Base-by-base conservation (phyloP, 1,140 invertebrate species). In the Contarinia nasturtii region DNA sequence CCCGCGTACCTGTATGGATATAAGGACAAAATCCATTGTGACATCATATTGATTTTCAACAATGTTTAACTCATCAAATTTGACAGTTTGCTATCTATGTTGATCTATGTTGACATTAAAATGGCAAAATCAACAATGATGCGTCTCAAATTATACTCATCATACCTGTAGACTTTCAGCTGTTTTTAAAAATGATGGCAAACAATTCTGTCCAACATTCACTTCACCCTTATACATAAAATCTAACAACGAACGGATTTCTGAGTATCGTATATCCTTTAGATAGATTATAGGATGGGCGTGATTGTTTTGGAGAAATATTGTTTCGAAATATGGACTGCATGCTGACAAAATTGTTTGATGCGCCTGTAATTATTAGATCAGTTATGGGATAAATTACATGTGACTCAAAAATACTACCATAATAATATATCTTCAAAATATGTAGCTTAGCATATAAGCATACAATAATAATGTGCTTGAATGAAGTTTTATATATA, bases 151-250 rank as follows among this genome's bases (percentile, higher is more conserved):
- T 4, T 5, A 38, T 7, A 38, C 12, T 5, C 36, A 38, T 38
- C 50, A 66, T 54, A 92, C 86, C 73, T 90, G 85, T 65, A 91
- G 73, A 54, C 83, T 82, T 69, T 90, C 86, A 48, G 86, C 86
- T 54, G 85, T 89, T 71, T 88, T 87, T 55, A 91, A 74, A 71
- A 92, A 86, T 71, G 82, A 81, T 50, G 82, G 79, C 65, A 88
- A 67, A 65, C 84, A 76, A 71, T 86, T 81, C 69, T 87, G 84
- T 56, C 79, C 82, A 59, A 88, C 81, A 70, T 86, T 86, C 52
- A 88, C 83, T 71, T 89, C 83, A 55, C 85, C 84, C 71, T 84
- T 86, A 69, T 89, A 88, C 85, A 90, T 89, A 66, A 86, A 88
- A 67, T 86, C 82, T 57, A 88, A 71, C 55, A 88, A 69, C 41